These are phyloP conservation scores for Oostethus manadensis DNA, from an alignment of 2,113 vertebrate species.

Conservation along the genomic window DNA sequence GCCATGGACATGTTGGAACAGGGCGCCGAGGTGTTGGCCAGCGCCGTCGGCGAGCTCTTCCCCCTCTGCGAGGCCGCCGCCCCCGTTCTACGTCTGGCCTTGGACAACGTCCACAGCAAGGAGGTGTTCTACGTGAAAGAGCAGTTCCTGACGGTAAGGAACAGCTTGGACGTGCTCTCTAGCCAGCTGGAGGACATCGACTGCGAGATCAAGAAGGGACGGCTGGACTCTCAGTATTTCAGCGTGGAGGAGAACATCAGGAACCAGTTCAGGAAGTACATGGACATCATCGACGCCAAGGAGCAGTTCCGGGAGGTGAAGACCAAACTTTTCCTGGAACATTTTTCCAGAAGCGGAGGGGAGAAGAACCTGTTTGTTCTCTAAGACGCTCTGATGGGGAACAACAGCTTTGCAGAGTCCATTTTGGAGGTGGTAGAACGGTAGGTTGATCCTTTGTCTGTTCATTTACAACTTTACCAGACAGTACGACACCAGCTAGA, in stretches of 20 bases:
- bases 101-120: slow-evolving; percentile 73
- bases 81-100: slow-evolving; percentile 64
- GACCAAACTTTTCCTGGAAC: slow-evolving; percentile 66
- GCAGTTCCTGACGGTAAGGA: slow-evolving; percentile 67
- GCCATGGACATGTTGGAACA: slow-evolving; percentile 70
- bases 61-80: slow-evolving; percentile 72
- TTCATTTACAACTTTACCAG: too few relatives aligned
- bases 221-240: slow-evolving; percentile 68
- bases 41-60: slow-evolving; percentile 68
- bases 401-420: slow-evolving; percentile 63
- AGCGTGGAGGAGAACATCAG: slow-evolving; percentile 71
- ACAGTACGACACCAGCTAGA: too few relatives aligned
- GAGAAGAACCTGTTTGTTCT: slow-evolving; percentile 73
- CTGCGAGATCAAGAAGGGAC: slow-evolving; percentile 68
- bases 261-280: slow-evolving; percentile 75
- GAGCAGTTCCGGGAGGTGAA: slow-evolving; percentile 69
- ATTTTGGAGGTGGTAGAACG: slow-evolving; percentile 67
- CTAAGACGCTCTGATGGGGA: slow-evolving; percentile 69
- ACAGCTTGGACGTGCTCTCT: slow-evolving; percentile 69
- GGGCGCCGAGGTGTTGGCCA: slow-evolving; percentile 71
- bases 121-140: slow-evolving; percentile 75
- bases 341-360: slow-evolving; percentile 67
- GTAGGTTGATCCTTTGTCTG: slow-evolving; percentile 13
- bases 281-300: slow-evolving; percentile 73
- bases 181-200: slow-evolving; percentile 68